Conservation (phyloP, 1,140 invertebrate genomes). For the Chymomyza costata region DNA sequence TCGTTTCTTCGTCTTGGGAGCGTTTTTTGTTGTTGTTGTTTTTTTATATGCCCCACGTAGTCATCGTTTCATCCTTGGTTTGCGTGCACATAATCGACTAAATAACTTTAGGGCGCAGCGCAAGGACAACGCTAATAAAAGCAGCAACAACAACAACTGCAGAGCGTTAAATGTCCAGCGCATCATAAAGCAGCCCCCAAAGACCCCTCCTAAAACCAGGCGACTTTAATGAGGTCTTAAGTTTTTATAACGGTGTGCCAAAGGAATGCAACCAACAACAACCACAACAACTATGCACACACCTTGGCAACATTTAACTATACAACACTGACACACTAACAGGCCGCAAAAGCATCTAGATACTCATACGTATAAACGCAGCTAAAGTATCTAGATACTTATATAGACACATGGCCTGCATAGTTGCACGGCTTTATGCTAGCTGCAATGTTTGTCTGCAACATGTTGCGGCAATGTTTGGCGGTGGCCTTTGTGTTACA, state of each 20-base stretch:
- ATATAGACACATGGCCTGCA: too few species aligned
- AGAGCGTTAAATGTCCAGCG: conserved; percentile 56
- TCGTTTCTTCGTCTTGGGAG: background rate
- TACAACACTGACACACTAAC: too few species aligned
- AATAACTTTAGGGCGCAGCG: background rate
- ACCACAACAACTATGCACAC: too few species aligned
- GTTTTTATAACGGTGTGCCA: conserved; percentile 59
- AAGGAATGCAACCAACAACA: conserved; percentile 29
- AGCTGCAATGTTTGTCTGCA: too few species aligned
- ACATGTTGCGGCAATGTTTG: conserved; percentile 1
- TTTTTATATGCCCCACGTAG: too few species aligned
- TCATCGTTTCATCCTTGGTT: too few species aligned
- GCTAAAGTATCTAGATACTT: too few species aligned
- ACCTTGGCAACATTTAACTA: too few species aligned
- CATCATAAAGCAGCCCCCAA: conserved; percentile 56
- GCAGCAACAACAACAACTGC: background rate
- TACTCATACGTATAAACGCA: too few species aligned
- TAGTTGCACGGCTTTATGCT: background rate
- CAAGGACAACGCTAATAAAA: conserved; percentile 25
- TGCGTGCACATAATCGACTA: conserved; percentile 67
- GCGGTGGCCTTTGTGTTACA: background rate
- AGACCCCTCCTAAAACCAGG: too few species aligned
- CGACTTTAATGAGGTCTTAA: conserved; percentile 69
- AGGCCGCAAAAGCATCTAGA: too few species aligned
- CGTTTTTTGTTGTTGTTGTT: background rate